A percentile compares a stretch with the other conserved stretches of the same genome.
Evolutionary conservation across 2,888 invertebrate species (phyloP).

Genomic region (Troglohyphantes excavatus): DNA sequence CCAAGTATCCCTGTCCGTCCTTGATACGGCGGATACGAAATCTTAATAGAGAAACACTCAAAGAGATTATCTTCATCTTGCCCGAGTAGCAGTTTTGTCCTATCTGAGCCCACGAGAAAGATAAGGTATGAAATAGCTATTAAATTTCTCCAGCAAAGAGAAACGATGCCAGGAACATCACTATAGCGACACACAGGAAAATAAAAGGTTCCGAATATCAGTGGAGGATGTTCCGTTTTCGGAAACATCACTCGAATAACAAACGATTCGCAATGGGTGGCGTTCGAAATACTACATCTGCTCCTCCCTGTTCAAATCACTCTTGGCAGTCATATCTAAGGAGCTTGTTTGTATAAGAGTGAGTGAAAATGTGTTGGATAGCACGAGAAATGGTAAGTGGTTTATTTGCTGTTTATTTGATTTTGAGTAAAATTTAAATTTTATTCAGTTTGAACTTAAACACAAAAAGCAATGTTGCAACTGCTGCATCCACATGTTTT

Average conservation of each 20-base stretch:
- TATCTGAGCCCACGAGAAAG: conserved; percentile 24
- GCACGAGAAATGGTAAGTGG: conserved; percentile 14
- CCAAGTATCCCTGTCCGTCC: too few species aligned
- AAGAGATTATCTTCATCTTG: not conserved
- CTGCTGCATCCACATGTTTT: too few species aligned
- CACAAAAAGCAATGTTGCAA: too few species aligned
- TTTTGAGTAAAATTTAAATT: too few species aligned
- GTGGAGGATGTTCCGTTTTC: conserved; percentile 21
- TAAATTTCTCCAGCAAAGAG: conserved; percentile 25
- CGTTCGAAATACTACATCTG: not conserved
- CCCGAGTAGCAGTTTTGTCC: not conserved
- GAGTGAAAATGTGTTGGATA: conserved; percentile 8
- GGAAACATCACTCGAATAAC: conserved; percentile 26
- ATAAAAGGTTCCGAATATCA: not conserved
- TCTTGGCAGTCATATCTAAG: not conserved
- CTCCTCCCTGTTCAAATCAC: not conserved
- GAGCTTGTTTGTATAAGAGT: not conserved
- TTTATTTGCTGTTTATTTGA: not conserved
- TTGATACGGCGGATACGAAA: not conserved
- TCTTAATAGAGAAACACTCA: conserved; percentile 3
- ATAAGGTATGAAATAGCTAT: conserved; percentile 62
- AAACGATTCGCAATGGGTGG: conserved; percentile 30
- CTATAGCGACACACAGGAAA: conserved; percentile 8
- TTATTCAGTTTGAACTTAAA: too few species aligned
- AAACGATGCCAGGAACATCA: conserved; percentile 19